A percentile compares a stretch with the other conserved stretches of the same genome.
Conservation (phyloP, 2,113 vertebrate species). For the Mohoua ochrocephala region DNA sequence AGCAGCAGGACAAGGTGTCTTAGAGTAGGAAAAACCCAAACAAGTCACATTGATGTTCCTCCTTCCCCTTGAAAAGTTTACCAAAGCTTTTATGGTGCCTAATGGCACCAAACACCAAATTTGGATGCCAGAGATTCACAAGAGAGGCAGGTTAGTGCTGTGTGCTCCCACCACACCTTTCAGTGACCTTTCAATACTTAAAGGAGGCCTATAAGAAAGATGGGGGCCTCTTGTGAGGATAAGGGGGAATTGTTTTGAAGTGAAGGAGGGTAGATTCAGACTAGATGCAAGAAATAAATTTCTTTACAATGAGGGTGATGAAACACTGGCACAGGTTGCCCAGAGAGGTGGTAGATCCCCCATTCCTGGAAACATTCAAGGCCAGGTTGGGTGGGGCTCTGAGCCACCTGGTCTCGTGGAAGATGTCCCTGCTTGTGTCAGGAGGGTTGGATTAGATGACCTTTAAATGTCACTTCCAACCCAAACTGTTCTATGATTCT, state of each 20-base stretch:
- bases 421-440: background rate
- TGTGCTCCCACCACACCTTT: background rate
- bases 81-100: background rate
- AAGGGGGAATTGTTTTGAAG: background rate
- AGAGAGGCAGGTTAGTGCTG: background rate
- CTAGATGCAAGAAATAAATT: background rate
- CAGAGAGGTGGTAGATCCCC: background rate
- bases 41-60: rapidly evolving
- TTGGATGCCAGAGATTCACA: background rate
- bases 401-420: background rate
- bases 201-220: background rate
- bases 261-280: background rate
- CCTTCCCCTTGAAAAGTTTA: background rate
- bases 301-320: background rate
- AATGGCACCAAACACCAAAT: background rate
- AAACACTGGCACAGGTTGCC: background rate
- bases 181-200: background rate
- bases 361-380: background rate
- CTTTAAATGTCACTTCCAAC: background rate
- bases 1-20: background rate
- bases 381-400: background rate
- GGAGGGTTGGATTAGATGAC: background rate
- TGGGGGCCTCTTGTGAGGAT: background rate
- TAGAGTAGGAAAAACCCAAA: background rate
- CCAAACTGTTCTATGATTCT: background rate